These are phyloP conservation scores for Conger conger DNA, from an alignment of 2,113 vertebrate genomes.

Conservation along the genomic window DNA sequence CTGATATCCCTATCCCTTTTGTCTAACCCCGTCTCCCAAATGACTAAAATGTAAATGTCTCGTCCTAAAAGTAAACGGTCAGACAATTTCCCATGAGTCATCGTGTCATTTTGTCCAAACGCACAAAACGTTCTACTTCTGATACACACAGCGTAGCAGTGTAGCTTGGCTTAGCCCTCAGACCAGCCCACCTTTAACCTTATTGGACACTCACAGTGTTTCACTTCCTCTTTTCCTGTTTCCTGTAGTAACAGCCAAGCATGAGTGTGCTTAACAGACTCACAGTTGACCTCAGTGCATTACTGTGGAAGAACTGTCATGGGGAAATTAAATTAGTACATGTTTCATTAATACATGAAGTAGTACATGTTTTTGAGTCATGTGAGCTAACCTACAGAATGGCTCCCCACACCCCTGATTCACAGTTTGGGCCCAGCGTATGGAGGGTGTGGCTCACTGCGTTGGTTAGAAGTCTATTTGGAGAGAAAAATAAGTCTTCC, in stretches of 20 bases:
- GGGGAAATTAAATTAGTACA: not conserved
- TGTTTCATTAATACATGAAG: not conserved
- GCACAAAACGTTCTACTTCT: not conserved
- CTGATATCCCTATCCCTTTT: too few relatives aligned
- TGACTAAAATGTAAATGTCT: too few relatives aligned
- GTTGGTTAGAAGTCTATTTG: too few relatives aligned
- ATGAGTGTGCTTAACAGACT: not conserved
- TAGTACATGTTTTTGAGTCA: too few relatives aligned
- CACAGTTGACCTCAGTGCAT: not conserved
- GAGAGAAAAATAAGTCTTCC: too few relatives aligned
- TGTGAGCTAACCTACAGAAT: not conserved
- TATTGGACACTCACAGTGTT: not conserved
- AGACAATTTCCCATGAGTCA: not conserved
- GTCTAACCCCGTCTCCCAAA: too few relatives aligned
- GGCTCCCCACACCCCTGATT: not conserved
- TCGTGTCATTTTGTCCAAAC: not conserved
- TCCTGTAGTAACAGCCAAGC: not conserved
- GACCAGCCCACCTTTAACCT: not conserved
- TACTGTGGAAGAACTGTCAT: not conserved
- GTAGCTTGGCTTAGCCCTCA: not conserved
- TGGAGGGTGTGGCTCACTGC: too few relatives aligned
- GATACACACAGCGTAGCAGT: not conserved
- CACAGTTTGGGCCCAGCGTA: too few relatives aligned
- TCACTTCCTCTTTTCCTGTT: conserved; percentile 5
- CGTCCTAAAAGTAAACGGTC: not conserved